These are phyloP conservation scores for Pterophyllum scalare DNA, from an alignment of 2,113 vertebrate genomes.

Conservation along the genomic window DNA sequence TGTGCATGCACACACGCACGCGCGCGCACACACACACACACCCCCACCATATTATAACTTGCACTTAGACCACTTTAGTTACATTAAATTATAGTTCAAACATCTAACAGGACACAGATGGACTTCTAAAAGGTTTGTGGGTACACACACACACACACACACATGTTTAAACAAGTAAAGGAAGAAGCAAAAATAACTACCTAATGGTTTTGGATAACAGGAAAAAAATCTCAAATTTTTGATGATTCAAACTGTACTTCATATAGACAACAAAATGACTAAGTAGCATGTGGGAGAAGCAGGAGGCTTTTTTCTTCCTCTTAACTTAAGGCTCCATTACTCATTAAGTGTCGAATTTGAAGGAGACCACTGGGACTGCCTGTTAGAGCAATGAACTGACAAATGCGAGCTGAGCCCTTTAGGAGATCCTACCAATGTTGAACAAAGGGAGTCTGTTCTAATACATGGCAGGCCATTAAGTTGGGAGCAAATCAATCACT, in stretches of 20 bases:
- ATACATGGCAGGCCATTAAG: conserved; percentile 44
- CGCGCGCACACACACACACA: too few relatives aligned
- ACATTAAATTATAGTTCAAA: conserved; percentile 13
- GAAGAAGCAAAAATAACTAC: conserved; percentile 33
- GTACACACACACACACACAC: background rate
- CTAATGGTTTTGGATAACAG: conserved; percentile 29
- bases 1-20: background rate
- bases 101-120: background rate
- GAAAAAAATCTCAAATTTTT: conserved; percentile 3
- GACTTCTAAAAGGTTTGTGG: background rate
- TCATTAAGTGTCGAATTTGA: conserved; percentile 41
- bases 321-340: conserved; percentile 11
- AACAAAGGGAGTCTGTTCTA: conserved; percentile 34
- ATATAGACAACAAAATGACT: conserved; percentile 44
- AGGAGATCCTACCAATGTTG: conserved; percentile 58
- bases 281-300: conserved; percentile 21
- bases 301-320: conserved; percentile 9
- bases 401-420: conserved; percentile 24
- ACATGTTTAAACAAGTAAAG: conserved; percentile 6
- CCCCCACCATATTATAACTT: background rate
- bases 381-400: conserved; percentile 32
- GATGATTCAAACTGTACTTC: conserved; percentile 35
- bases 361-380: conserved; percentile 55
- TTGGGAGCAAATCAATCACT: conserved; percentile 57
- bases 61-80: background rate